Conservation (phyloP, 2,888 invertebrate species). For the Leucoptera coffeella region DNA sequence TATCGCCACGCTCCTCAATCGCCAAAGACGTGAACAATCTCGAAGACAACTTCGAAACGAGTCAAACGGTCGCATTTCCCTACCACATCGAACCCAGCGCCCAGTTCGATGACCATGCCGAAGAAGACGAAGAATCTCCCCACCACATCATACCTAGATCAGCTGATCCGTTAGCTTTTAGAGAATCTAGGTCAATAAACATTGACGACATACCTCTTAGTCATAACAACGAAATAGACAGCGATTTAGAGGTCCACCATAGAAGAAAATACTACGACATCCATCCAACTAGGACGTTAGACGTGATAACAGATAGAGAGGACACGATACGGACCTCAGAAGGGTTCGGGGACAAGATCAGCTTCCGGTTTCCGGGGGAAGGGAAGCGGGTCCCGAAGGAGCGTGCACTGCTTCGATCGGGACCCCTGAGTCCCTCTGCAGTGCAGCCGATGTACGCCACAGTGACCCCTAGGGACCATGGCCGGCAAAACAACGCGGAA, state of each 20-base stretch:
- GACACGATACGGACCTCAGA: conserved; percentile 28
- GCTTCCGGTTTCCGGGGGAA: conserved; percentile 65
- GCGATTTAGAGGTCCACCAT: conserved; percentile 45
- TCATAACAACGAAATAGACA: conserved; percentile 55
- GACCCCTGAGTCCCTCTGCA: conserved; percentile 57
- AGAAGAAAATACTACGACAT: conserved; percentile 47
- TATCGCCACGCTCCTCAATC: conserved; percentile 60
- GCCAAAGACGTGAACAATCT: conserved; percentile 13
- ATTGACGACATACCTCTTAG: conserved; percentile 42
- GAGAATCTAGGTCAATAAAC: conserved; percentile 46
- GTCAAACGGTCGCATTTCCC: no score
- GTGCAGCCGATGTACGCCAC: conserved; percentile 51
- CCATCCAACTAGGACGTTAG: conserved; percentile 49
- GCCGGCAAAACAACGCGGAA: conserved; percentile 48
- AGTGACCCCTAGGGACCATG: conserved; percentile 34
- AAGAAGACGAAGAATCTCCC: conserved; percentile 18
- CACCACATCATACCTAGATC: conserved; percentile 47
- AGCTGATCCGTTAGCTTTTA: conserved; percentile 40
- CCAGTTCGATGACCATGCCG: conserved; percentile 9
- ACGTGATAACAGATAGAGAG: conserved; percentile 20
- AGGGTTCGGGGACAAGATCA: conserved; percentile 34
- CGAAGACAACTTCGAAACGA: conserved; percentile 20
- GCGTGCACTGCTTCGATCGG: conserved; percentile 58
- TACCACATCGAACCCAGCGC: conserved; percentile 15
- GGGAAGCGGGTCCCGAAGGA: conserved; percentile 68